These are phyloP conservation scores for Ahaetulla prasina DNA, from an alignment of 2,113 vertebrate species.

Conservation along the genomic window DNA sequence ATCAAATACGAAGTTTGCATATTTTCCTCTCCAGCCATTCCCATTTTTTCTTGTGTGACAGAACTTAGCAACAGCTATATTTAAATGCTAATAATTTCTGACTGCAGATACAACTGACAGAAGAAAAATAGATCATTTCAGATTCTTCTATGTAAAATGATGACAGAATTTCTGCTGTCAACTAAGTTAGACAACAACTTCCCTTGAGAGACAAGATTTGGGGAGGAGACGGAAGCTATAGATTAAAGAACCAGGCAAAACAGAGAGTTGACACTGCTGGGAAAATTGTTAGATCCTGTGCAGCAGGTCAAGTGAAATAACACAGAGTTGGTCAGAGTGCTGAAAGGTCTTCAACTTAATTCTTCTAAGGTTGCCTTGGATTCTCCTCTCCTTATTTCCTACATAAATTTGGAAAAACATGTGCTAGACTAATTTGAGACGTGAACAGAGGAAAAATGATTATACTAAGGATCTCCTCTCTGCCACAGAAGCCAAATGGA, in stretches of 20 bases:
- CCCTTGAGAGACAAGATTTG: not conserved
- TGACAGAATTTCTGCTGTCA: constrained; percentile 15
- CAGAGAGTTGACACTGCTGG: not conserved
- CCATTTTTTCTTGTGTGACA: constrained; percentile 37
- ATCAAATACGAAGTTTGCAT: constrained; percentile 20
- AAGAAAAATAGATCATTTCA: constrained; percentile 48
- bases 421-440: not conserved
- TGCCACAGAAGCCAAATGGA: not conserved
- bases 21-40: constrained; percentile 45
- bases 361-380: not conserved
- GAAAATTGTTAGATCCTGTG: not conserved
- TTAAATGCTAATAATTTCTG: constrained; percentile 52
- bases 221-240: not conserved
- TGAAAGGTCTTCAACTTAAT: not conserved
- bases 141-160: constrained; percentile 30
- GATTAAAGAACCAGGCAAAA: constrained; percentile 12
- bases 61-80: constrained; percentile 51
- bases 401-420: not conserved
- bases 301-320: constrained; percentile 22
- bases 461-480: not conserved
- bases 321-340: not conserved
- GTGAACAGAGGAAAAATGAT: not conserved
- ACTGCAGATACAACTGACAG: constrained; percentile 34
- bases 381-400: constrained; percentile 18
- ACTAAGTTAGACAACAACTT: constrained; percentile 31